Evolutionary conservation across 2,113 vertebrate genomes (phyloP).

Genomic region (Psammodynastes pulverulentus): DNA sequence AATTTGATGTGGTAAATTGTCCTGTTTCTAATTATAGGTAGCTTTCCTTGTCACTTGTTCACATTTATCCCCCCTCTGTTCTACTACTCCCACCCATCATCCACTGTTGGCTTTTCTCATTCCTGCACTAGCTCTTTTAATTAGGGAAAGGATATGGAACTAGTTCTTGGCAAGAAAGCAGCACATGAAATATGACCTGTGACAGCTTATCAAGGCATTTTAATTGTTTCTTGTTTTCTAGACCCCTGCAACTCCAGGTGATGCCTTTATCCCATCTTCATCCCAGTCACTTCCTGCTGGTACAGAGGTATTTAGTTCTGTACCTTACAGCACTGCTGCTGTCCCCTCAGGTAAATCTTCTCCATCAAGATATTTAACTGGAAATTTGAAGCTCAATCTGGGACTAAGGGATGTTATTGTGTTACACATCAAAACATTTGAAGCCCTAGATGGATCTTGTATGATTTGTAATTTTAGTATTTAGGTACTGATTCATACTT

Average conservation of each 20-base stretch:
- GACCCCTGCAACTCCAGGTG: constrained; percentile 97
- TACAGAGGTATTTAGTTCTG: constrained; percentile 86
- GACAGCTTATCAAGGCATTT: background rate
- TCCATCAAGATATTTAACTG: background rate
- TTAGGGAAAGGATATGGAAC: background rate
- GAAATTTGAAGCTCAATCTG: background rate
- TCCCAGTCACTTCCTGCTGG: constrained; percentile 84
- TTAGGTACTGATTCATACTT: background rate
- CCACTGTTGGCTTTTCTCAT: background rate
- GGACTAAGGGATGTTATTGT: background rate
- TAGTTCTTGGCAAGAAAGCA: constrained; percentile 28
- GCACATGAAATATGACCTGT: background rate
- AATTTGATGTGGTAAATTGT: background rate
- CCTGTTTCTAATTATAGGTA: background rate
- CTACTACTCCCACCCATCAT: background rate
- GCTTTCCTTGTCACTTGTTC: background rate
- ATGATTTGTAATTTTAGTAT: background rate
- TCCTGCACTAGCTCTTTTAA: background rate
- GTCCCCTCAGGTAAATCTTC: constrained; percentile 92
- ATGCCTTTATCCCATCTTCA: constrained; percentile 89
- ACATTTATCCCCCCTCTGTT: background rate
- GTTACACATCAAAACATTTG: constrained; percentile 1
- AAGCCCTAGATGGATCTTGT: background rate
- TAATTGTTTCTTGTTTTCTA: constrained; percentile 60
- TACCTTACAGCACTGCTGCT: constrained; percentile 89